Evolutionary conservation across 2,888 invertebrate genomes (phyloP), one percentile per base, ranked within the genome.

Genomic region (Cerastis leucographa): DNA sequence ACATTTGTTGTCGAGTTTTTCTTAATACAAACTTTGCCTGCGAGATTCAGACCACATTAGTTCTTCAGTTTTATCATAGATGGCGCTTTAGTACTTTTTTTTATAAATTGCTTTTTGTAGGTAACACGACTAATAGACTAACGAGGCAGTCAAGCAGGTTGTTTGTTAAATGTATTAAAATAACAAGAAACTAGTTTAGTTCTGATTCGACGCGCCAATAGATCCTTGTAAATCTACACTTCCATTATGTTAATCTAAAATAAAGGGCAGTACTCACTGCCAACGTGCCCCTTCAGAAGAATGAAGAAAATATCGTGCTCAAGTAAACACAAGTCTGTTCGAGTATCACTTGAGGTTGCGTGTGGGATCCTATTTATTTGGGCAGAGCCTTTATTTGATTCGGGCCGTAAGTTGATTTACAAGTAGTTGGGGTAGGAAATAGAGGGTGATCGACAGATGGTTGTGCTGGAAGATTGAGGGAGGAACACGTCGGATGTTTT

Each of bases 301-400:
- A 78, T 68, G 68, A 51, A 86, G 66, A 51, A 86, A 81, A 81
- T 86, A 86, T 81, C 74, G 76, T 25, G 75, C 54, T 44, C 61
- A 80, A 81, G 80, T 76, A 78, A 86, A 86, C 78, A 72, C 61
- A 65, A 73, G 74, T 76, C 74, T 64, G 59, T n/a, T 76, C 22
- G 40, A 78, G 75, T 81, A 73, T 56, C 86, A n/a, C 84, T 86
- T 69, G 51, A 64, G 64, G 86, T 74, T 62, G 64, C 71, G 85
- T 74, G 66, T n/a, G 69, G 71, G 68, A 35, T 65, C 73, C 59
- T 83, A 78, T 83, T 78, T 86, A 83, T 84, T 84, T 86, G 83
- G 79, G 74, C 12, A 65, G 44, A 56, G 35, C 84, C 59, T 86
- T 84, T 84, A 84, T 84, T 84, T 86, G 83, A 85, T 70, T 83